phyloP scores from a whole-genome alignment of 1,140 invertebrate species.

The Zaprionus inermis region DNA sequence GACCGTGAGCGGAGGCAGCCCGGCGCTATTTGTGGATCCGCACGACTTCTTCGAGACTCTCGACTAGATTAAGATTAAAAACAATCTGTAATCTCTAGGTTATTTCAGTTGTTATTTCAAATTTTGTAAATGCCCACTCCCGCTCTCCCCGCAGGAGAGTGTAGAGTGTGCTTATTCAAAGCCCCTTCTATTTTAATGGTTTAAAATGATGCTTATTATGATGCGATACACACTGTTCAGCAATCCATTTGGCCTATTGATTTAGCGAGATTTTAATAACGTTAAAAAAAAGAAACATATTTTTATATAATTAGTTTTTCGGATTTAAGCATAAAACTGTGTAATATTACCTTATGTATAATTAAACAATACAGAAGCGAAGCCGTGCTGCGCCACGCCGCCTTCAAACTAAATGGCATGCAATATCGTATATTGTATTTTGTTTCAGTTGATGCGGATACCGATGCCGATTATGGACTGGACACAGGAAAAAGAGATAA shows the following conservation, averaged over 20 bases:
- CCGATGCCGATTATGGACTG: background rate
- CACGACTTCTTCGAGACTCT: conserved; percentile 72
- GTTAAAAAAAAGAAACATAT: conserved; percentile 39
- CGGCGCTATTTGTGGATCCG: conserved; percentile 65
- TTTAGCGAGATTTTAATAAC: conserved; percentile 65
- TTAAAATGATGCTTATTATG: conserved; percentile 34
- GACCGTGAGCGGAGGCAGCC: conserved; percentile 47
- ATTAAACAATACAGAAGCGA: conserved; percentile 30
- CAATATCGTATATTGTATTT: conserved; percentile 30
- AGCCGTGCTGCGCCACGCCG: conserved; percentile 34
- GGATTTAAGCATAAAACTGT: conserved; percentile 51
- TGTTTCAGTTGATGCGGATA: conserved; percentile 24
- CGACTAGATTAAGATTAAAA: conserved; percentile 58
- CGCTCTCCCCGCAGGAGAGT: background rate
- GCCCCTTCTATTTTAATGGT: conserved; percentile 53
- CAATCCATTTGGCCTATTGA: conserved; percentile 34
- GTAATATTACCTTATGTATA: conserved; percentile 68
- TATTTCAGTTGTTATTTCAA: conserved; percentile 78
- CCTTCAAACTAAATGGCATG: conserved; percentile 16
- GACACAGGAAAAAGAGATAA: conserved; percentile 9
- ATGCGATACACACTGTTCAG: conserved; percentile 17
- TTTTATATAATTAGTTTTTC: conserved; percentile 62
- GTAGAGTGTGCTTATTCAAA: conserved; percentile 39
- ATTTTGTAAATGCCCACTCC: conserved; percentile 39
- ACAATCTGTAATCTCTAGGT: conserved; percentile 57